Conservation (phyloP, 2,113 vertebrate genomes). For the Poeciliopsis turrubarensis region DNA sequence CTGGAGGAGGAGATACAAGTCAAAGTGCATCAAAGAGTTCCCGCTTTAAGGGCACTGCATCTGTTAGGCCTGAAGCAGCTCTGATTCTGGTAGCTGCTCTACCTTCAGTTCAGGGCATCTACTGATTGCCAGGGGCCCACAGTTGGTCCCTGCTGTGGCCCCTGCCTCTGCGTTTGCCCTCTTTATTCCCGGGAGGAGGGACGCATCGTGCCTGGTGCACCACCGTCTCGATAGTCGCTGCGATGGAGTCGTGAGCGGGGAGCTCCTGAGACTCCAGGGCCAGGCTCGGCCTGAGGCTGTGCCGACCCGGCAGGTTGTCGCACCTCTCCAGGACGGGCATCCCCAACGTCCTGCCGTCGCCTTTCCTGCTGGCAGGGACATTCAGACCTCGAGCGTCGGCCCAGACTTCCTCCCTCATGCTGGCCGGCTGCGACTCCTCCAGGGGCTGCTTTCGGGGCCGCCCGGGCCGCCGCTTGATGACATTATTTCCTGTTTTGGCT, state of each 20-base stretch:
- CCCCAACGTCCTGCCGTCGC: conserved; percentile 79
- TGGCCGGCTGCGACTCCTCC: conserved; percentile 74
- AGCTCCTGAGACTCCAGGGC: conserved; percentile 82
- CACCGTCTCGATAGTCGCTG: conserved; percentile 95
- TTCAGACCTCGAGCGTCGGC: conserved; percentile 63
- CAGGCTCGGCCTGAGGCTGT: conserved; percentile 81
- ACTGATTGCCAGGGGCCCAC: conserved; percentile 70
- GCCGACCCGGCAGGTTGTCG: conserved; percentile 89
- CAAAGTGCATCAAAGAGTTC: conserved; percentile 80
- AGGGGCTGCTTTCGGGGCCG: conserved; percentile 91
- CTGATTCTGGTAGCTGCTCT: conserved; percentile 38
- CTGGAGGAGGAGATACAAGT: conserved; percentile 59
- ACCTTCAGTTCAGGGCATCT: conserved; percentile 43
- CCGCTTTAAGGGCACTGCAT: conserved; percentile 64
- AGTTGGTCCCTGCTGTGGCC: conserved; percentile 80
- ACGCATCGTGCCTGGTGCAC: conserved; percentile 91
- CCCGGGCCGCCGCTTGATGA: conserved; percentile 92
- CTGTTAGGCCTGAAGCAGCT: conserved; percentile 41
- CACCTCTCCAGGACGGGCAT: conserved; percentile 97
- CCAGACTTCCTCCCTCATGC: conserved; percentile 56
- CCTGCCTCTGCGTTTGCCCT: conserved; percentile 81
- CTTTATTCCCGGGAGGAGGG: conserved; percentile 75
- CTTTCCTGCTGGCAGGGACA: conserved; percentile 45
- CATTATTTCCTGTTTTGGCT: conserved; percentile 99
- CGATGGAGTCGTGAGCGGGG: conserved; percentile 89